phyloP scores from a whole-genome alignment of 2,888 invertebrate species.

The Calliphora vomitoria region DNA sequence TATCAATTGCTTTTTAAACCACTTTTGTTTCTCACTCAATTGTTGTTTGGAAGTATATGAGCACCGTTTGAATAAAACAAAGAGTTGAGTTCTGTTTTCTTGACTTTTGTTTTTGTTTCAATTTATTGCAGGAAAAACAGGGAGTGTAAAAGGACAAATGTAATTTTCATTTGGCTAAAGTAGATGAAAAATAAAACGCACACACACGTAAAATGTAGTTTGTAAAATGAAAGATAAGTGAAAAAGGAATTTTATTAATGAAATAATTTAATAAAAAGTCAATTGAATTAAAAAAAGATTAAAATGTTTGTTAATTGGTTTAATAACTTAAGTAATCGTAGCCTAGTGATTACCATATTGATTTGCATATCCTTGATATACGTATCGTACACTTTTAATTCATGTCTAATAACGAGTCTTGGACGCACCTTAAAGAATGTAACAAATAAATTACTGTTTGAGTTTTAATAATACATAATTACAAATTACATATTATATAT shows the following conservation, averaged over 20 bases:
- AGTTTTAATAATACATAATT: not conserved
- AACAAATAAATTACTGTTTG: constrained; percentile 29
- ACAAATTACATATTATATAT: too few relatives aligned
- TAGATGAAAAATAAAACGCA: not conserved
- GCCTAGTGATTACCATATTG: constrained; percentile 84
- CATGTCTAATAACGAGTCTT: constrained; percentile 86
- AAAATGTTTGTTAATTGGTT: constrained; percentile 83
- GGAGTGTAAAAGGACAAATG: constrained; percentile 63
- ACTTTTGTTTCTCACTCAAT: constrained; percentile 38
- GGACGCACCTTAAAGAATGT: constrained; percentile 86
- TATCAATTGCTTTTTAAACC: constrained; percentile 52
- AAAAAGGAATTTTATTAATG: not conserved
- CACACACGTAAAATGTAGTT: constrained; percentile 37
- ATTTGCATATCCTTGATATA: constrained; percentile 86
- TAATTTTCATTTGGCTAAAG: constrained; percentile 46
- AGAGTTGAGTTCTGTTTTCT: constrained; percentile 33
- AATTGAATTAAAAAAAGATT: not conserved
- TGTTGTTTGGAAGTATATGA: not conserved
- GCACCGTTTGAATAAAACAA: constrained; percentile 28
- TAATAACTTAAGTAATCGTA: constrained; percentile 84
- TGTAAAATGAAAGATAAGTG: constrained; percentile 24
- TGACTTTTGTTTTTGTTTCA: constrained; percentile 29
- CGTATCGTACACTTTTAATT: constrained; percentile 87
- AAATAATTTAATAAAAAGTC: not conserved
- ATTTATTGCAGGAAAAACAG: constrained; percentile 39